Base-by-base conservation (phyloP, 2,797 vertebrate genomes). In the Anguilla obscura region DNA sequence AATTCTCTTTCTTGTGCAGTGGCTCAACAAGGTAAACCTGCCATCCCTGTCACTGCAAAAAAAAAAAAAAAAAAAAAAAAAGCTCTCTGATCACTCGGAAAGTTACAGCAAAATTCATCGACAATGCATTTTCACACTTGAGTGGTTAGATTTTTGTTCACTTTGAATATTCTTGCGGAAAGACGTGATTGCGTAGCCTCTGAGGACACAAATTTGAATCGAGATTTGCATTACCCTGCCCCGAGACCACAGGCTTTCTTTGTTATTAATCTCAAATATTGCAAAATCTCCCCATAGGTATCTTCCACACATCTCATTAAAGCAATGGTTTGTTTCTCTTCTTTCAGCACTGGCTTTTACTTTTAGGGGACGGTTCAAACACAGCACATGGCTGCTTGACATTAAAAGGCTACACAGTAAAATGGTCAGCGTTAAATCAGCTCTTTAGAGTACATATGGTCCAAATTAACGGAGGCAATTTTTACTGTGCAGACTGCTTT, bases 191-290 rank as follows among this genome's bases (percentile, higher is more conserved):
- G n/a, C 6, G 45, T 71, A 52, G 60, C 83, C 82, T 54, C 50
- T 24, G 45, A 84, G 60, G 58, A 69, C 30, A 79, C 40, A 52
- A 83, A 58, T 83, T 7, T 45, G 76, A 82, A n/a, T 18, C 56
- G 52, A 45, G 45, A 69, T 84, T 87, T 69, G 56, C 14, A 66
- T 86, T 87, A 8, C 60, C 18, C 24, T 45, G 48, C 60, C 40
- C 60, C 1, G 27, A 87, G 80, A 66, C 79, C 27, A 54, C 40
- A 69, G 79, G 21, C 33, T 52, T 52, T 60, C 79, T 87, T 87
- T 40, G 30, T 45, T 58, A 83, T 87, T 84, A 84, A 87, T 87
- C 76, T 82, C 30, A 45, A 83, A 87, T 87, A 83, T 69, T 82
- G 60, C 80, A 18, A 69, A 84, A 54, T 83, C 12, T 84, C 60